Evolutionary conservation across 2,113 vertebrate species (phyloP), one percentile per base, ranked within the genome.

Genomic region (Microtus oregoni): DNA sequence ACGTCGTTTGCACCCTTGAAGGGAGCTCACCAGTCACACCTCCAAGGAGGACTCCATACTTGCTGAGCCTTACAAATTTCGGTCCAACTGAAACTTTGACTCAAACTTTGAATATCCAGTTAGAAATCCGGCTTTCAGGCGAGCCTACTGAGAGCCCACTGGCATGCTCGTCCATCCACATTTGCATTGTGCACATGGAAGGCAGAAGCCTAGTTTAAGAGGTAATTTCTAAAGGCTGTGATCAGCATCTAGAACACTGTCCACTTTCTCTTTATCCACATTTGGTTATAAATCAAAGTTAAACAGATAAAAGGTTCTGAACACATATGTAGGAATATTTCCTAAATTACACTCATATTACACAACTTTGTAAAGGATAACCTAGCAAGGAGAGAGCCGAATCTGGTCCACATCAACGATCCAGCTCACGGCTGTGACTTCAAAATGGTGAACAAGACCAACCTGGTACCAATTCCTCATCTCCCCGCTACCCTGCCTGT

Each of bases 241-340:
- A 92, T 44, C 32, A 95, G 76, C 17, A 55, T 90, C 91, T 92
- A 79, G 82, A 97, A 94, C 52, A 95, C 0, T 50, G 38, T 20
- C 65, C 28, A 76, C 20, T 82, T 94, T 41, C 73, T 94, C 50
- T 65, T 96, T 68, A 95, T 35, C 88, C 9, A 61, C 55, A 61
- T 90, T 65, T 67, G 86, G 28, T 83, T 94, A 86, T 61, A 93
- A 93, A 86, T 89, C 72, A 47, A 47, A 87, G 41, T 79, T 50
- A 91, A 61, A 93, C 24, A 96, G 5, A 61, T 22, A 79, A 1
- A 91, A 92, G 65, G 55, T 86, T 90, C 61, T 92, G 13, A 93
- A 90, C 8, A 73, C n/a, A 86, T 24, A 91, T 73, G 92, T 88
- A 90, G 22, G n/a, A 89, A 30, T 94, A 95, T 88, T 91, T 93